phyloP scores from a whole-genome alignment of 2,888 invertebrate genomes.

The Orthonevra nobilis region DNA sequence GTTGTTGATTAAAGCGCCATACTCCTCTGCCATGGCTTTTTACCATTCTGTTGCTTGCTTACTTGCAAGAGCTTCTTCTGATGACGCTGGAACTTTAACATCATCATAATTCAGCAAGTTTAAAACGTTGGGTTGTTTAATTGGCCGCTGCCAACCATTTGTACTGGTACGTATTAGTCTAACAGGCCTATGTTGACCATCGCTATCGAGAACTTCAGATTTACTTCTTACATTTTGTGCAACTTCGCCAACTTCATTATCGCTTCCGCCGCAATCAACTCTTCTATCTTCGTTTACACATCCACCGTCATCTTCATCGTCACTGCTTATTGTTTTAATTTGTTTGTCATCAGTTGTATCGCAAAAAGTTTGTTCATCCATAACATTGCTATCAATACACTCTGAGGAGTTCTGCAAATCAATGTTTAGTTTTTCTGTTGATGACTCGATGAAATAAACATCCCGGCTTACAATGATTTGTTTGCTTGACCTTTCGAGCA shows the following conservation, averaged over 20 bases:
- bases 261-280: too few relatives aligned
- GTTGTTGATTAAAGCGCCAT: conserved; percentile 5
- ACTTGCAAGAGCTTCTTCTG: not conserved
- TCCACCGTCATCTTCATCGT: too few relatives aligned
- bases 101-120: too few relatives aligned
- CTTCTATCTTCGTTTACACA: too few relatives aligned
- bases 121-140: too few relatives aligned
- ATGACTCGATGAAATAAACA: conserved; percentile 7
- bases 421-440: not conserved
- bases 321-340: not conserved
- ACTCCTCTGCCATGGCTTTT: conserved; percentile 12
- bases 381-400: too few relatives aligned
- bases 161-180: not conserved
- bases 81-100: too few relatives aligned
- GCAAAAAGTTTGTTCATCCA: too few relatives aligned
- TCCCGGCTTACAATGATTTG: conserved; percentile 3
- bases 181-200: too few relatives aligned
- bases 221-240: not conserved
- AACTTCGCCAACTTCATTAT: not conserved
- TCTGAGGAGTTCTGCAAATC: too few relatives aligned
- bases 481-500: not conserved
- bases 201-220: not conserved
- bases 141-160: not conserved
- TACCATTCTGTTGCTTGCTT: not conserved
- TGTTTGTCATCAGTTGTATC: not conserved